Evolutionary conservation across 2,113 vertebrate species (phyloP).

Genomic region (Fulica atra): DNA sequence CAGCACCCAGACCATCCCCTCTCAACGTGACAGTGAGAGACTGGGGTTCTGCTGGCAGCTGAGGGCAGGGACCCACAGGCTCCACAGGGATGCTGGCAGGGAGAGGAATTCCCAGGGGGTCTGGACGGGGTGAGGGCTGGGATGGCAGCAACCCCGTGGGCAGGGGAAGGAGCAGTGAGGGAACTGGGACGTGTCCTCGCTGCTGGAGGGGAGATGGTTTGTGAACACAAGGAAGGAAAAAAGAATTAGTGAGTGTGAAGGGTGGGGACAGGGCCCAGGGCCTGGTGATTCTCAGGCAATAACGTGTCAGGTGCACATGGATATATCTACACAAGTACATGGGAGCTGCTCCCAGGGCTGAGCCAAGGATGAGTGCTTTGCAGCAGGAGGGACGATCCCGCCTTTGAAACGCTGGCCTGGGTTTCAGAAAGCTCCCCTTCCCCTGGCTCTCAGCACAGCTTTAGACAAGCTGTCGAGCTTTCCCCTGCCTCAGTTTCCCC

Average conservation of each 20-base stretch:
- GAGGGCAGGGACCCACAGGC: not conserved
- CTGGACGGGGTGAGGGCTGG: not conserved
- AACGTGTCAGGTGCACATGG: not conserved
- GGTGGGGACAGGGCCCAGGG: not conserved
- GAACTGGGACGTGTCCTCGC: not conserved
- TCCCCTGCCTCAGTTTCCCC: slow-evolving; percentile 1
- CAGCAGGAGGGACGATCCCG: not conserved
- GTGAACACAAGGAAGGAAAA: not conserved
- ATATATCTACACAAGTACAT: not conserved
- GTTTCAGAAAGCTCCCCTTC: not conserved
- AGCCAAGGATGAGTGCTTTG: not conserved
- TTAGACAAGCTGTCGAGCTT: not conserved
- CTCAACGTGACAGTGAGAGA: not conserved
- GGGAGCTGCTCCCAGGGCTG: not conserved
- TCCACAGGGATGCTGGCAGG: fast-evolving
- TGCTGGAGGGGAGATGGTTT: not conserved
- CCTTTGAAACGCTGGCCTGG: not conserved
- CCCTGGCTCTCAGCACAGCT: not conserved
- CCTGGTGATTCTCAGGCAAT: not conserved
- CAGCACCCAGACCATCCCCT: not conserved
- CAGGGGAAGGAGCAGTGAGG: not conserved
- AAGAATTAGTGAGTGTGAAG: not conserved
- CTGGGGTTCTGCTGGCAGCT: not conserved
- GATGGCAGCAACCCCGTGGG: not conserved
- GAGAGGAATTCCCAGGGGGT: not conserved